Evolutionary conservation across 92 coral and sea anemone species (phyloP), one percentile per base, ranked within the genome.

Genomic region (Heteractis magnifica): DNA sequence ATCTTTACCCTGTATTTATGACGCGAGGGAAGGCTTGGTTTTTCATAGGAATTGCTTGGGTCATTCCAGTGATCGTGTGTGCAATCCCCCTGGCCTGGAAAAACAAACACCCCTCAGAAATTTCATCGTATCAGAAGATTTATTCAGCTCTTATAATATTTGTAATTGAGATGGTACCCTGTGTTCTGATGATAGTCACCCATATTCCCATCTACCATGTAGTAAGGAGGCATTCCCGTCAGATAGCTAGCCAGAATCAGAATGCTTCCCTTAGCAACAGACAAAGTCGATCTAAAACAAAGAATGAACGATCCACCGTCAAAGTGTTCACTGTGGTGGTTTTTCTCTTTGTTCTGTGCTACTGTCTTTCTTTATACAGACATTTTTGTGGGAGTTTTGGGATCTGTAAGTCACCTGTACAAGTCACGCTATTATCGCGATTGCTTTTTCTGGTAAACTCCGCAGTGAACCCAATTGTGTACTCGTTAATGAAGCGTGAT

Each of bases 381-480:
- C 84, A 84, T 2, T 21, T 89, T 41, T 89, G 93, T 51, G 13
- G 49, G 4, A 55, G 49, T 52, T 87, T 90, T 56, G 52, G 65
- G 5, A 20, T 84, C 0, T 89, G 93, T 73, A 55, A 75, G 3
- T 86, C 82, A 3, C 50, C 82, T 3, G 26, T 0, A 6, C 26
- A 76, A 3, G 18, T 53, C 70, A 55, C 68, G 4, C 71, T 49
- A 20, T 76, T 86, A 26, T 89, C 95, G 18, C 87, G 95, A 41
- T 56, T 85, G 19, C 58, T 92, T 41, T 81, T 89, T 80, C 79
- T 87, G 4, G 20, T 58, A 56, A 92, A 83, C 73, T 83, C 85
- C 10, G 93, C 91, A 20, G 79, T 81, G 4, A 83, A 92, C 56
- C 93, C 95, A 6, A 21, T 92, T 70, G 93, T 92, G 1, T 92